Percentiles rank a stretch among this genome's conserved stretches.
phyloP scores from a whole-genome alignment of 2,113 vertebrate species.

The Syngnathus floridae region DNA sequence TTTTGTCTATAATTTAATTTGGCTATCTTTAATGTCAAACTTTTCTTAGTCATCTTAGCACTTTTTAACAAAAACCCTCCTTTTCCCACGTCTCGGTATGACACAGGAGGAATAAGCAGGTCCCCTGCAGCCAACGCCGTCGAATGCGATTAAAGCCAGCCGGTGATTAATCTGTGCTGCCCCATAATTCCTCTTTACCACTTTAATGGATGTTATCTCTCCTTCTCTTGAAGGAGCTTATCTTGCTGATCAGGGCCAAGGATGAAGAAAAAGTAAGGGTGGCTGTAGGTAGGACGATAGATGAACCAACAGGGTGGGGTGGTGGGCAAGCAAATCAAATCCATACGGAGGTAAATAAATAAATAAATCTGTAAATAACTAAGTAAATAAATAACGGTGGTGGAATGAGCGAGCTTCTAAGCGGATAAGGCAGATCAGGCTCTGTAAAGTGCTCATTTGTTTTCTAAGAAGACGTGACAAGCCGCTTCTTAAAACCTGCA shows the following conservation, averaged over 20 bases:
- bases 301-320: conserved; percentile 12
- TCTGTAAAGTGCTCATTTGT: conserved; percentile 70
- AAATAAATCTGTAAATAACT: conserved; percentile 67
- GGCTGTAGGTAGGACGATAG: conserved; percentile 11
- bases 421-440: conserved; percentile 70
- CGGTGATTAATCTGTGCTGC: conserved; percentile 72
- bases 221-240: conserved; percentile 67
- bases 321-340: conserved; percentile 40
- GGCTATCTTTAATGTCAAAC: conserved; percentile 47
- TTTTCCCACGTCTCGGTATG: conserved; percentile 41
- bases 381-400: conserved; percentile 59
- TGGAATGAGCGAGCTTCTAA: conserved; percentile 62
- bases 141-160: conserved; percentile 65
- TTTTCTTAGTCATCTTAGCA: conserved; percentile 39
- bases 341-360: conserved; percentile 60
- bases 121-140: conserved; percentile 54
- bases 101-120: conserved; percentile 49
- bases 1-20: neutral
- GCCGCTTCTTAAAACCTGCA: conserved; percentile 57
- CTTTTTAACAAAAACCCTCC: conserved; percentile 34
- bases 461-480: conserved; percentile 66
- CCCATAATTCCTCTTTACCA: conserved; percentile 73
- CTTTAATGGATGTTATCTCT: conserved; percentile 74
- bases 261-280: conserved; percentile 41
- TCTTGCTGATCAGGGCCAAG: conserved; percentile 69